These are phyloP conservation scores for Goniozus legneri DNA, from an alignment of 1,140 invertebrate species.

Conservation along the genomic window DNA sequence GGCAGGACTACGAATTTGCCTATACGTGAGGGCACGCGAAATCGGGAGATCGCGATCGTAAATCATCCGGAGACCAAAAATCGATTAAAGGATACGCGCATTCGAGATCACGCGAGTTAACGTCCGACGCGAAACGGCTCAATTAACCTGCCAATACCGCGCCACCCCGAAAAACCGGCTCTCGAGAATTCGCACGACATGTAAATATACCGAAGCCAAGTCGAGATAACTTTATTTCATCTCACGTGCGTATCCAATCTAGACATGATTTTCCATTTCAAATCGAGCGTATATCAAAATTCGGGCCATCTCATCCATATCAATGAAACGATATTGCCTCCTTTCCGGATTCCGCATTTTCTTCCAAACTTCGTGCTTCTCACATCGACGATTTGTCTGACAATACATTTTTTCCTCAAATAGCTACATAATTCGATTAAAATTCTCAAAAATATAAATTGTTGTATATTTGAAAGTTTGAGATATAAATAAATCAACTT, in stretches of 20 bases:
- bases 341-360: slow-evolving; percentile 18
- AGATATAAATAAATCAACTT: neutral
- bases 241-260: slow-evolving; percentile 51
- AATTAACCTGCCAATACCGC: neutral
- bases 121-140: too few relatives aligned
- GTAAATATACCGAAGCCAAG: neutral
- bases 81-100: too few relatives aligned
- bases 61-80: too few relatives aligned
- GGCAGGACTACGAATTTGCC: too few relatives aligned
- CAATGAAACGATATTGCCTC: slow-evolving; percentile 34
- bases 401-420: too few relatives aligned
- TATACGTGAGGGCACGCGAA: too few relatives aligned
- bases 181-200: neutral
- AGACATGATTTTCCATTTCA: slow-evolving; percentile 54
- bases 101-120: too few relatives aligned
- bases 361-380: neutral
- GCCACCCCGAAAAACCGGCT: neutral
- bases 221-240: slow-evolving; percentile 39
- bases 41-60: too few relatives aligned
- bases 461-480: slow-evolving; percentile 1
- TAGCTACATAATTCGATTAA: too few relatives aligned
- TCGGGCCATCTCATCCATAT: slow-evolving; percentile 50
- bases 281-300: slow-evolving; percentile 53
- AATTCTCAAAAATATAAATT: slow-evolving; percentile 14
- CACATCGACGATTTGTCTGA: too few relatives aligned